A percentile compares a stretch with the other conserved stretches of the same genome.
phyloP scores from a whole-genome alignment of 2,888 invertebrate species.

The Agapostemon virescens region DNA sequence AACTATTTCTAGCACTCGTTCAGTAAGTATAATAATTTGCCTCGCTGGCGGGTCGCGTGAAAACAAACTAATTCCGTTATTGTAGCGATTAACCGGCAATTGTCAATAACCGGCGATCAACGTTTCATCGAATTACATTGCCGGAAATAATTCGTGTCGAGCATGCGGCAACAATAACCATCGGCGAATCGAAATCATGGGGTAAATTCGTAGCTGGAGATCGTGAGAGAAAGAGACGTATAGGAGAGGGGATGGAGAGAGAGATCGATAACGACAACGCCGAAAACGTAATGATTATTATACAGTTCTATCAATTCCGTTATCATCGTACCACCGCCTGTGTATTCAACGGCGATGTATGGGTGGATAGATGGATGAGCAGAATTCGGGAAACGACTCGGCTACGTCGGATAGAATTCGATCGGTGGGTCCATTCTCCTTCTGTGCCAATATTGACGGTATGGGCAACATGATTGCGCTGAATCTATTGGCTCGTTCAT shows the following conservation, averaged over 20 bases:
- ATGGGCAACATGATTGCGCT: conserved; percentile 60
- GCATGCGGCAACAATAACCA: conserved; percentile 27
- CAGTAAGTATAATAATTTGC: neutral
- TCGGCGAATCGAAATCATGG: conserved; percentile 52
- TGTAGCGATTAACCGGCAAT: conserved; percentile 49
- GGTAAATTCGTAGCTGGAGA: conserved; percentile 2
- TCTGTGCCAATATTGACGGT: conserved; percentile 66
- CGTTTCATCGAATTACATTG: conserved; percentile 46
- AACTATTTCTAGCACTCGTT: neutral
- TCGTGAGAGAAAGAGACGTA: neutral
- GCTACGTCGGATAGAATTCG: conserved; percentile 31
- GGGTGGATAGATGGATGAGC: conserved; percentile 31
- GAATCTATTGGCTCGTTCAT: conserved; percentile 34
- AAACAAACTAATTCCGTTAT: conserved; percentile 34
- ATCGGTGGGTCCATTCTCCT: conserved; percentile 54
- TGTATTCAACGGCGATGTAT: conserved; percentile 41
- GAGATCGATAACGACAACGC: neutral
- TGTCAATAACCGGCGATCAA: conserved; percentile 44
- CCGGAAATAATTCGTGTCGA: conserved; percentile 46
- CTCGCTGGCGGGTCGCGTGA: neutral
- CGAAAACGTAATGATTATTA: conserved; percentile 64
- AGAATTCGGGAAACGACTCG: conserved; percentile 55
- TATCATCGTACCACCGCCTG: conserved; percentile 45
- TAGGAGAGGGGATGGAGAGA: neutral
- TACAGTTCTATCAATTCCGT: conserved; percentile 59